These are phyloP conservation scores for Acanthosepion lycidas DNA, from an alignment of 2,888 invertebrate species.

Conservation along the genomic window DNA sequence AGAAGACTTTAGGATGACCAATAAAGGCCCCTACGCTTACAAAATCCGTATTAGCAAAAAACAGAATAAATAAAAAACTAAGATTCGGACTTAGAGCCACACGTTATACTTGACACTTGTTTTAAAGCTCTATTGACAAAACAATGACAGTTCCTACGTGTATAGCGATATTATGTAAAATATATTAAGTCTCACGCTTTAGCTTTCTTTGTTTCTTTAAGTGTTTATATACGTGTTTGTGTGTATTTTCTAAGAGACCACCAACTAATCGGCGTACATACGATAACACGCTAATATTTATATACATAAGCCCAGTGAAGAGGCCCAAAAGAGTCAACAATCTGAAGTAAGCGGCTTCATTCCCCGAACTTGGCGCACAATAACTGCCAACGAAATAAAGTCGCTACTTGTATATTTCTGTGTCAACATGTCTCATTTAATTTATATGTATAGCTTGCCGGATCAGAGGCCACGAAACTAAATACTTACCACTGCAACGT, in stretches of 20 bases:
- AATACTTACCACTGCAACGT: conserved; percentile 33
- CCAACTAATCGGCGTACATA: neutral
- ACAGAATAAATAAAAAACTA: no score
- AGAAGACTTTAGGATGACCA: no score
- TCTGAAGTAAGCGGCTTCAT: neutral
- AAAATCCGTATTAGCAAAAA: no score
- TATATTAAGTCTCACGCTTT: no score
- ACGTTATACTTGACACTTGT: no score
- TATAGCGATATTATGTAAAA: no score
- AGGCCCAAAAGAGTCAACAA: neutral
- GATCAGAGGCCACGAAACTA: neutral
- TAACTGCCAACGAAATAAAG: neutral
- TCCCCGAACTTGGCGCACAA: neutral
- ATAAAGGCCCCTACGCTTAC: no score
- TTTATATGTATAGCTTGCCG: conserved; percentile 33
- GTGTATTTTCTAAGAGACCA: neutral
- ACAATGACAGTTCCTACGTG: no score
- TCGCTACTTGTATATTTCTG: neutral
- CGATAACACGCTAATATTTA: neutral
- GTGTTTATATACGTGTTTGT: neutral
- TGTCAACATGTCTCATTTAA: neutral
- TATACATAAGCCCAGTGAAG: neutral
- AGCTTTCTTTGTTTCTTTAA: neutral
- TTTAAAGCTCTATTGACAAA: no score
- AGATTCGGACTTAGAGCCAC: no score